These are phyloP conservation scores for Aspidoscelis tigris DNA, from an alignment of 2,113 vertebrate species.

Conservation along the genomic window DNA sequence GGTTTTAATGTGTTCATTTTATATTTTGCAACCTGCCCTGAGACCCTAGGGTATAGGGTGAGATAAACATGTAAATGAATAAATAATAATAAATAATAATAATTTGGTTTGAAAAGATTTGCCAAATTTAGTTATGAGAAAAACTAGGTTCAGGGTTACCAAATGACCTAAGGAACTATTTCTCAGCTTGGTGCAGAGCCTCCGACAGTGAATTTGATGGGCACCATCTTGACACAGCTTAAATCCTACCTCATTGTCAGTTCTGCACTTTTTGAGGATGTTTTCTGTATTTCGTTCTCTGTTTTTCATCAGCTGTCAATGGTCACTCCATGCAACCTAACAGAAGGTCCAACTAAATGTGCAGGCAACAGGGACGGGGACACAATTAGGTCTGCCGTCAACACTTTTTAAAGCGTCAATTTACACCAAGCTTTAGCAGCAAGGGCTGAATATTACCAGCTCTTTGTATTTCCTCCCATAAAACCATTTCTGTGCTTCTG, in stretches of 20 bases:
- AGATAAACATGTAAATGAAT: no score
- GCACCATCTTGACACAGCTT: neutral
- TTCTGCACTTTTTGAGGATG: neutral
- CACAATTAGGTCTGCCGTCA: neutral
- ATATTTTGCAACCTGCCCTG: no score
- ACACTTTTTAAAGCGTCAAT: neutral
- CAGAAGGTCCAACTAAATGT: neutral
- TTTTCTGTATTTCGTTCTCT: neutral
- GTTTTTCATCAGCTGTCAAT: neutral
- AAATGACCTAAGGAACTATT: conserved; percentile 88
- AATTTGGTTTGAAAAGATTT: conserved; percentile 91
- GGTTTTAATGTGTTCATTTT: no score
- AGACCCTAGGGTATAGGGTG: no score
- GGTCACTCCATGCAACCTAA: neutral
- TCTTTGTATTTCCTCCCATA: neutral
- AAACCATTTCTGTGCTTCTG: neutral
- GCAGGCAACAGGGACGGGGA: neutral
- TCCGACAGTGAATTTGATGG: conserved; percentile 16
- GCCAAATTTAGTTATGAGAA: conserved; percentile 89
- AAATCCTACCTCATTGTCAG: neutral
- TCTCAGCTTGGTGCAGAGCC: conserved; percentile 89
- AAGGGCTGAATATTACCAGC: neutral
- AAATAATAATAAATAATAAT: no score
- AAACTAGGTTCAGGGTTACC: conserved; percentile 94
- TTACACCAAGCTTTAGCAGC: neutral